Conservation (phyloP, 2,888 invertebrate genomes). For the Incurvaria masculella region DNA sequence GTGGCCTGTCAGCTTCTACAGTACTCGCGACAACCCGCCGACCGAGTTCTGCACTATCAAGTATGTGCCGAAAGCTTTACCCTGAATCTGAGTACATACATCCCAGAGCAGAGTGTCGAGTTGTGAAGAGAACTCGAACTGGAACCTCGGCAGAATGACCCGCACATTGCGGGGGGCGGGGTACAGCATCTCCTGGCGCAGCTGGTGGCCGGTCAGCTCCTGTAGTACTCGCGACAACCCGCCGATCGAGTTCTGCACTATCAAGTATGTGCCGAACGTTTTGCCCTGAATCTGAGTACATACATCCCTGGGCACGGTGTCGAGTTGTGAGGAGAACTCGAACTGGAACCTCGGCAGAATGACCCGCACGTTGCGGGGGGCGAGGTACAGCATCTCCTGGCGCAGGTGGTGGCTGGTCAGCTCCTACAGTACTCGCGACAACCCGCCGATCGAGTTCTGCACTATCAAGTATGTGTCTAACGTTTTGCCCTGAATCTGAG, state of each 20-base stretch:
- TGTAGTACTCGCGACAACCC: constrained; percentile 60
- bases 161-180: constrained; percentile 60
- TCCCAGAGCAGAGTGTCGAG: constrained; percentile 59
- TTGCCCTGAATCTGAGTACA: constrained; percentile 65
- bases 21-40: constrained; percentile 58
- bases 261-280: constrained; percentile 69
- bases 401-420: constrained; percentile 56
- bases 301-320: constrained; percentile 60
- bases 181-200: constrained; percentile 56
- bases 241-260: constrained; percentile 63
- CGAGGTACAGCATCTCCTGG: constrained; percentile 56
- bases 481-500: constrained; percentile 54
- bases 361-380: constrained; percentile 58
- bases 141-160: constrained; percentile 70
- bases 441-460: constrained; percentile 62
- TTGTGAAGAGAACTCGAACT: constrained; percentile 65
- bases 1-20: constrained; percentile 54
- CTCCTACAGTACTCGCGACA: constrained; percentile 56
- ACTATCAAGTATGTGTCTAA: constrained; percentile 72
- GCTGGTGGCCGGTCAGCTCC: constrained; percentile 49
- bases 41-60: constrained; percentile 65
- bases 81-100: constrained; percentile 65
- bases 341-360: constrained; percentile 73
- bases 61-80: constrained; percentile 70
- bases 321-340: constrained; percentile 62